Evolutionary conservation across 2,888 invertebrate genomes (phyloP), one percentile per base, ranked within the genome.

Genomic region (Pheosia gnoma): DNA sequence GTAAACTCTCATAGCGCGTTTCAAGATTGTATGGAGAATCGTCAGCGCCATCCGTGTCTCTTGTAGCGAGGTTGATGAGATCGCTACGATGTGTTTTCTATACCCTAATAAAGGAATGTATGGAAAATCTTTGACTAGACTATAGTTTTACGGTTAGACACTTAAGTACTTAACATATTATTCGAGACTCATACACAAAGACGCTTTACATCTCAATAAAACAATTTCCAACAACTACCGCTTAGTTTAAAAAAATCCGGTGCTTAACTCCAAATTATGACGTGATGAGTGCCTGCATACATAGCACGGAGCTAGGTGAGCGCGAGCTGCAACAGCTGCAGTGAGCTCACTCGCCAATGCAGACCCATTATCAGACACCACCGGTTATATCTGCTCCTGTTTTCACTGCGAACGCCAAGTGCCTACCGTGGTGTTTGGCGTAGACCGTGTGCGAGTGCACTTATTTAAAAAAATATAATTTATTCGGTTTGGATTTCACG

Each of bases 331-430:
- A 72, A 63, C 73, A 75, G 83, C 83, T 86, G 89, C 86, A 85
- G 78, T 63, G 78, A 70, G 75, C 69, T 74, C 72, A 80, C 74
- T 77, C 85, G 88, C 86, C 90, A 88, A 85, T 90, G 90, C 89
- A 82, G 88, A 75, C 74, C 81, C 81, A 88, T 91, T 88, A 85
- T 90, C 85, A 88, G 74, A 81, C 77, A 80, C 77, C 90, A 89
- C 90, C 89, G 91, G 89, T 85, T 90, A 89, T 89, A 90, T 90
- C 87, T 87, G 80, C 72, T 75, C 70, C 75, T 79, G 83, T 86
- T 86, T 87, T 88, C 85, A 84, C 83, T 83, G 82, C 81, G 75
- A 76, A 78, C 80, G 81, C 84, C 84, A 83, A 83, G 83, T 81
- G 80, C 74, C 74, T 70, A 67, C 71, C 65, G 73, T 69, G 72